Evolutionary conservation across 1,140 invertebrate species (phyloP), one percentile per base, ranked within the genome.

Genomic region (Rhopalosiphum padi): DNA sequence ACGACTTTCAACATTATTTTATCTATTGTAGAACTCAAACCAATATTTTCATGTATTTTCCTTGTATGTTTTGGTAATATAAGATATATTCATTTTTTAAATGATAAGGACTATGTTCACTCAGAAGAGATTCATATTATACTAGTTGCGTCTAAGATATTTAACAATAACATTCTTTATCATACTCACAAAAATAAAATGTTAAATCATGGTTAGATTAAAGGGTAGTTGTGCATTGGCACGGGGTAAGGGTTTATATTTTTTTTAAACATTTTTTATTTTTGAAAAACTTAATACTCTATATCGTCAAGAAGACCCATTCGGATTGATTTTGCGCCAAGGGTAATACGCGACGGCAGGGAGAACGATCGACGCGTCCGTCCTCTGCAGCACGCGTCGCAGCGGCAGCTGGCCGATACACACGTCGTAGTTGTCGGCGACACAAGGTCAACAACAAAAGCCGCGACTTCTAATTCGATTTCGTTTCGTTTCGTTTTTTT

Each of bases 391-490:
- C 15, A 53, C 30, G 87, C 18, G 22, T 53, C 22, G 2, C 43
- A 87, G 15, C 25, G 46, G 86, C 35, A 25, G 83, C 22, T 86
- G 83, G 37, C 35, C 8, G 35, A 21, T 23, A 23, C 82, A 83
- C 35, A 83, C 82, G 37, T 18, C 30, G 15, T 22, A 15, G 60
- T 77, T 77, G 30, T 35, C 35, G 37, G 11, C 83, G 41, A 43
- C 83, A 86, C 87, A 89, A 89, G 87, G 87, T 53, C 87, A 51
- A 35, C 48, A 37, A 51, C 87, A 51, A 89, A 48, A 51, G 30
- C 43, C 21, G n/a, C 60, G 60, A 89, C 30, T 89, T 37, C 87
- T 86, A 86, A 86, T 86, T 86, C 83, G 51, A 89, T 89, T 53
- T 53, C 35, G 60, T 77, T 77, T 68, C 30, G 60, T 68, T 68